Evolutionary conservation across 2,888 invertebrate genomes (phyloP), one percentile per base, ranked within the genome.

Genomic region (Sceliomorpha sp.): DNA sequence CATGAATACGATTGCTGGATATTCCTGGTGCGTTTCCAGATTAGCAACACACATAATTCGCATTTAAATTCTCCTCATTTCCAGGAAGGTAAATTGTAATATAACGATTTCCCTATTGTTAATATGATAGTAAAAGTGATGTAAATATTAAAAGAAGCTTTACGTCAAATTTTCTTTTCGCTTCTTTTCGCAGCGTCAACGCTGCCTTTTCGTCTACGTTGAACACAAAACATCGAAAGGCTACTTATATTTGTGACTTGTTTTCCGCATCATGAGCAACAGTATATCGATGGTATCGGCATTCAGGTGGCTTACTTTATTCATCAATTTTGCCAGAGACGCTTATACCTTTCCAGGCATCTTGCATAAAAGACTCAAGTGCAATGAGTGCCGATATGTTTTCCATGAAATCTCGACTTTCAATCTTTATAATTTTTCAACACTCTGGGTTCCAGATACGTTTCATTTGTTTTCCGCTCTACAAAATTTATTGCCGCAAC

Each of bases 281-380:
- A 24, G 8, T 34, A 8, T 32, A 40, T 51, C 24, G 40, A 40
- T 31, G 31, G 20, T n/a, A 26, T 24, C 14, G 37, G 29, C 12
- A 39, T 39, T 12, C 14, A 15, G 36, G 20, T 36, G 10, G 14
- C 44, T 56, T 50, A 34, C 39, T 58, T 17, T 58, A 58, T 39
- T 60, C 42, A 56, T 45, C 45, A 14, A 29, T 45, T 20, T 37
- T 10, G 36, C 32, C 12, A 27, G 8, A 29, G 44, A 44, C 12
- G 48, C 26, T 47, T 10, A 6, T 24, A 15, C 8, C 12, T 29
- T 27, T 56, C 12, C 15, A 8, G 26, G 17, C 20, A 10, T 26
- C 39, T 5, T 42, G 42, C 42, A 53, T 42, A 42, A 53, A 53
- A 2, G 36, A 9, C 10, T 10, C 2, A 31, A 2, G 31, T 31